Percentiles rank a stretch among this genome's conserved stretches.
Conservation (phyloP, 1,140 invertebrate species). For the Sweltsa coloradensis region DNA sequence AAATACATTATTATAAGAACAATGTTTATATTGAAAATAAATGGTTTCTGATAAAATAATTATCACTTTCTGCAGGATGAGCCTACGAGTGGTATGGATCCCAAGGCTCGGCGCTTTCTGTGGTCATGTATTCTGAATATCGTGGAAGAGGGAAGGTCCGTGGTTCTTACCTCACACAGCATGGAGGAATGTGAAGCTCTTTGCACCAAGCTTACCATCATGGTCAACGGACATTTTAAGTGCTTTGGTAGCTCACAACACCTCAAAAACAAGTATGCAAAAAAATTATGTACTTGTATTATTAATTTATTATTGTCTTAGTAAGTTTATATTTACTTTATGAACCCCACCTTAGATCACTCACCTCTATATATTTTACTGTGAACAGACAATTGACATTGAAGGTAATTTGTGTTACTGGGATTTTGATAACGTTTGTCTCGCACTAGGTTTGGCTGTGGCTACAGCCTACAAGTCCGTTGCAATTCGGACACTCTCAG, state of each 20-base stretch:
- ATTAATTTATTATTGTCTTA: conserved; percentile 45
- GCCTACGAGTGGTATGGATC: conserved; percentile 51
- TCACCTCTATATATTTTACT: conserved; percentile 39
- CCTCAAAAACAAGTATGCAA: conserved; percentile 53
- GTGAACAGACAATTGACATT: conserved; percentile 19
- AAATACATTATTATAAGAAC: conserved; percentile 3
- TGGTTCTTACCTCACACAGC: conserved; percentile 59
- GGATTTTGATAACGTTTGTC: not conserved
- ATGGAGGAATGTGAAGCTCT: conserved; percentile 65
- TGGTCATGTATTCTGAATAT: conserved; percentile 29
- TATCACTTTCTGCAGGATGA: conserved; percentile 23
- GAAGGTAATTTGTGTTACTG: not conserved
- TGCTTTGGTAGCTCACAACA: conserved; percentile 56
- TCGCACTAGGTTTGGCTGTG: not conserved
- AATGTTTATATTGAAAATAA: not conserved
- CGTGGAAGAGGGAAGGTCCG: conserved; percentile 35
- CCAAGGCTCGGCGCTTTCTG: conserved; percentile 35
- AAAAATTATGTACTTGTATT: too few relatives aligned
- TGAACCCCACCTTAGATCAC: conserved; percentile 41
- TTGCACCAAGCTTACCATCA: conserved; percentile 54
- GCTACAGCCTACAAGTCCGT: not conserved
- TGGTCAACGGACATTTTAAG: conserved; percentile 50
- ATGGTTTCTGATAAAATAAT: conserved; percentile 6
- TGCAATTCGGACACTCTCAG: not conserved
- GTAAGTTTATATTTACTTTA: conserved; percentile 40